These are phyloP conservation scores for Numida meleagris DNA, from an alignment of 2,113 vertebrate genomes.

Conservation along the genomic window DNA sequence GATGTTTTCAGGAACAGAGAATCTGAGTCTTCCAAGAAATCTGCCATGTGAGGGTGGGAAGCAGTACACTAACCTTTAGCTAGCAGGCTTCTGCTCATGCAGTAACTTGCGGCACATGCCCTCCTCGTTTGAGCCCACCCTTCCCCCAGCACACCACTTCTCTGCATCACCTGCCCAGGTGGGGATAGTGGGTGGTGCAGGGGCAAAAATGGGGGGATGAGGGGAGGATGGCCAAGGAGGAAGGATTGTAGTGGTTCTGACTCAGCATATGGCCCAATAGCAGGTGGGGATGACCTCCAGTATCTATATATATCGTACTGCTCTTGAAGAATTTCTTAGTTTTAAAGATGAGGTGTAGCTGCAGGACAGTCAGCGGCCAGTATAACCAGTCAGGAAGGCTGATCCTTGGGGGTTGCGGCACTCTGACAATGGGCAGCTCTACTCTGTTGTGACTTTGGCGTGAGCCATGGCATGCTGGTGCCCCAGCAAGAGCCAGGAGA, in stretches of 20 bases:
- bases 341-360: not conserved
- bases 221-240: not conserved
- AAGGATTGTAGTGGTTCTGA: rapidly evolving
- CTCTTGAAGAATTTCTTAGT: not conserved
- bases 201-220: not conserved
- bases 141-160: rapidly evolving
- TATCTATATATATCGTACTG: not conserved
- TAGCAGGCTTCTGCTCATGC: not conserved
- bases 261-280: not conserved
- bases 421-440: not conserved
- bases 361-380: not conserved
- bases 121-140: not conserved
- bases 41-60: not conserved
- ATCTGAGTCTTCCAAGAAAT: not conserved
- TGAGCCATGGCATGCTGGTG: not conserved
- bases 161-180: not conserved
- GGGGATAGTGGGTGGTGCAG: not conserved
- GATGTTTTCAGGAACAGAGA: not conserved
- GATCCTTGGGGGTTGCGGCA: not conserved
- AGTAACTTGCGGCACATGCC: not conserved
- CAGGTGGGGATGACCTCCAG: not conserved
- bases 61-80: not conserved
- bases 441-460: not conserved
- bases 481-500: not conserved
- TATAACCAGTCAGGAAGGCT: not conserved